Base-by-base conservation (phyloP, 1,140 invertebrate species). In the Apis dorsata region DNA sequence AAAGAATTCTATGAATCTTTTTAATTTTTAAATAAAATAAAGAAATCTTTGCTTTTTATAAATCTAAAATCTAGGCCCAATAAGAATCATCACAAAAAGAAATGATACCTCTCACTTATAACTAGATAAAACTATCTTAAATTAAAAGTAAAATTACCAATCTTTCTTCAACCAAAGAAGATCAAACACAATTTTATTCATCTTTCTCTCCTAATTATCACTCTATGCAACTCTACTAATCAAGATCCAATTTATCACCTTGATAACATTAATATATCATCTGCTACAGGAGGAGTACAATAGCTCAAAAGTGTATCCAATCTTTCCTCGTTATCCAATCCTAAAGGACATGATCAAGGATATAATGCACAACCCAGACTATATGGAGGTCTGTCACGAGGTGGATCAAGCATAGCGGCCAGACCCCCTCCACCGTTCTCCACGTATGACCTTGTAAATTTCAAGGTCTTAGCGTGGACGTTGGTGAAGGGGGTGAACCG, bases 341-440 rank as follows among this genome's bases (percentile, higher is more conserved):
- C 95, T 99, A 72, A 99, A 99, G 93, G 97, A 98, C 91, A 98
- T 99, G 97, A 98, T 99, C 91, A 98, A 98, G 94, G 97, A 97
- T 91, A 98, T 98, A 87, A 97, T 98, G 96, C 96, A 98, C 88
- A 97, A 98, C 94, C 98, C 98, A 11, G 97, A 98, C 93, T 99
- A 98, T 94, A 98, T 98, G 97, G 98, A 98, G 94, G 97, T 99
- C 69, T 98, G 98, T 93, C 98, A 98, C 92, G 98, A 98, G 93
- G 95, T 97, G 83, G 96, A 96, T 84, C 92, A 92, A 88, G 90
- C 92, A 93, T 94, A 93, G 91, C 92, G 91, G 80, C 90, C 93
- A 68, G 92, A 93, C 89, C 91, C 91, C 91, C 92, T 93, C 90
- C 92, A 93, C 90, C 92, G 92, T 83, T 93, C 92, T 76, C 92